Evolutionary conservation across 2,888 invertebrate genomes (phyloP).

Genomic region (Drosophila planitibia): DNA sequence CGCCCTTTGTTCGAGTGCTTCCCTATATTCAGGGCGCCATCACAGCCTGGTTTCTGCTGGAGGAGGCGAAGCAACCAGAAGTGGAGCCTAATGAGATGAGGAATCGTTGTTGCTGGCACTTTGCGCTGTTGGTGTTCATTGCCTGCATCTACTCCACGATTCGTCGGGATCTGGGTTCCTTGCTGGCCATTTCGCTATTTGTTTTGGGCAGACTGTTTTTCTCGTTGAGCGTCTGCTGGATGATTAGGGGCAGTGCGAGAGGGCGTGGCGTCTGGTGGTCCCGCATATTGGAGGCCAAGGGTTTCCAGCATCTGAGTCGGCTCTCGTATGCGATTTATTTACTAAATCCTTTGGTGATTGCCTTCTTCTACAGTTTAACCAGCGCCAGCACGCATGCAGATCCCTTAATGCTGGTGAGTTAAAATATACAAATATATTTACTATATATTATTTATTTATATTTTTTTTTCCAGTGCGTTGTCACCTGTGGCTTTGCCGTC

Average conservation of each 20-base stretch:
- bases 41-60: conserved; percentile 85
- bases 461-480: conserved; percentile 69
- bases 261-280: conserved; percentile 86
- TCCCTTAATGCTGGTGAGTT: conserved; percentile 84
- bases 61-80: conserved; percentile 61
- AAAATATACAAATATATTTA: not conserved
- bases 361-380: conserved; percentile 85
- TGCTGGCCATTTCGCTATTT: conserved; percentile 86
- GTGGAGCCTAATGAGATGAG: conserved; percentile 66
- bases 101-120: conserved; percentile 82
- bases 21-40: conserved; percentile 86
- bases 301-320: conserved; percentile 86
- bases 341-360: conserved; percentile 87
- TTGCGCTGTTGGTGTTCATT: conserved; percentile 81
- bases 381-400: conserved; percentile 84
- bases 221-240: conserved; percentile 87
- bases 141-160: conserved; percentile 83
- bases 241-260: conserved; percentile 87
- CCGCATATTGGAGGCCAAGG: conserved; percentile 82
- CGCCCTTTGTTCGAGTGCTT: conserved; percentile 86
- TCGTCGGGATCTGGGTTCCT: conserved; percentile 85
- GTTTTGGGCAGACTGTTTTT: conserved; percentile 86
- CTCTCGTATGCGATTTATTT: conserved; percentile 88
- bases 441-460: not conserved
- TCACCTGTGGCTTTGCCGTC: conserved; percentile 82